Conservation (phyloP, 2,113 vertebrate species). For the Balaeniceps rex region DNA sequence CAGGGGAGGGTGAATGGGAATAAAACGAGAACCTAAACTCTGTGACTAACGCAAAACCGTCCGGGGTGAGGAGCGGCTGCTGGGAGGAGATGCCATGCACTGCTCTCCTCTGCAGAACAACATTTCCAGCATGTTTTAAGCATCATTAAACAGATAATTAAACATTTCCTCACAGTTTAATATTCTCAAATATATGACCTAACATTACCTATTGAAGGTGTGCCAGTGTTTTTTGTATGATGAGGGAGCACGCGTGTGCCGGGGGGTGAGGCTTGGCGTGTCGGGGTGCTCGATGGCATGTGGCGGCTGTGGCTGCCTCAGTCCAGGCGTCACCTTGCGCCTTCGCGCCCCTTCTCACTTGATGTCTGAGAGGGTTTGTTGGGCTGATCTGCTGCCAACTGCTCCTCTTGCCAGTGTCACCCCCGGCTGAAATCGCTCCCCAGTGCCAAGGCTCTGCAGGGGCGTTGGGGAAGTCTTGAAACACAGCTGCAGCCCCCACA, state of each 20-base stretch:
- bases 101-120: neutral
- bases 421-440: neutral
- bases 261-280: accelerated
- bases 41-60: neutral
- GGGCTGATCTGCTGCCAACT: neutral
- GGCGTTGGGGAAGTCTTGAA: neutral
- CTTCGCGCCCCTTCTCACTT: neutral
- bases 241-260: accelerated
- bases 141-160: neutral
- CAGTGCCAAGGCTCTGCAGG: neutral
- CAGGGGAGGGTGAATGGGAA: neutral
- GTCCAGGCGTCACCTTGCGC: neutral
- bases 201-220: neutral
- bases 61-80: neutral
- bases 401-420: neutral
- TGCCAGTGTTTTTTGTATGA: accelerated
- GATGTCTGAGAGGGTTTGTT: no score
- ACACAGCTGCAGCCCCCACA: neutral
- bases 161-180: neutral
- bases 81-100: neutral
- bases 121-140: neutral
- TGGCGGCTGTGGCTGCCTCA: neutral
- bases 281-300: neutral
- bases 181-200: neutral
- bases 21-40: neutral